Evolutionary conservation across 2,888 invertebrate species (phyloP).

Genomic region (Hyposoter dolosus): DNA sequence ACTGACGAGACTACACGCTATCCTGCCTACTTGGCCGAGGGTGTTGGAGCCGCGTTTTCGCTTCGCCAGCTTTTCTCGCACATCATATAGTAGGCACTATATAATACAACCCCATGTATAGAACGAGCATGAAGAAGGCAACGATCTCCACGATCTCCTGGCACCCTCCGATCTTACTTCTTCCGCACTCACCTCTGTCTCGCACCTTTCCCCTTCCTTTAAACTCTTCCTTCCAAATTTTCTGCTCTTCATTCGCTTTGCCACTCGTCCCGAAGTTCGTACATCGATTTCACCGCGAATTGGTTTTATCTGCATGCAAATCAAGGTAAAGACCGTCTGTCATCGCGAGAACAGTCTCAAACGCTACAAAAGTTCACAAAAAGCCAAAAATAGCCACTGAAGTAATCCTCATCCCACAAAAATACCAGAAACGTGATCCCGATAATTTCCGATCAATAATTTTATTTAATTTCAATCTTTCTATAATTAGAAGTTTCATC

Average conservation of each 20-base stretch:
- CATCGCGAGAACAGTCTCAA: constrained; percentile 72
- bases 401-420: neutral
- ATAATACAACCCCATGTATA: constrained; percentile 43
- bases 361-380: constrained; percentile 72
- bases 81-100: constrained; percentile 45
- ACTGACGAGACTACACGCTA: constrained; percentile 21
- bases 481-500: too few species aligned
- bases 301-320: constrained; percentile 74
- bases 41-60: constrained; percentile 70
- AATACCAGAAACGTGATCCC: neutral
- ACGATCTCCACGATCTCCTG: constrained; percentile 45
- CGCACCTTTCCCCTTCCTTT: constrained; percentile 20
- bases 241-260: constrained; percentile 33
- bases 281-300: constrained; percentile 75
- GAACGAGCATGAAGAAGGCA: constrained; percentile 38
- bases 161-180: constrained; percentile 54
- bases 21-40: constrained; percentile 42
- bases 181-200: constrained; percentile 33
- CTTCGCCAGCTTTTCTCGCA: constrained; percentile 74
- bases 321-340: constrained; percentile 71
- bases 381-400: constrained; percentile 47
- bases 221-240: neutral
- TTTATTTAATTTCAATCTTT: neutral
- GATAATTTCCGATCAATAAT: neutral
- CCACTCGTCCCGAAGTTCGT: constrained; percentile 51